Base-by-base conservation (phyloP, 2,113 vertebrate genomes). In the Reinhardtius hippoglossoides region DNA sequence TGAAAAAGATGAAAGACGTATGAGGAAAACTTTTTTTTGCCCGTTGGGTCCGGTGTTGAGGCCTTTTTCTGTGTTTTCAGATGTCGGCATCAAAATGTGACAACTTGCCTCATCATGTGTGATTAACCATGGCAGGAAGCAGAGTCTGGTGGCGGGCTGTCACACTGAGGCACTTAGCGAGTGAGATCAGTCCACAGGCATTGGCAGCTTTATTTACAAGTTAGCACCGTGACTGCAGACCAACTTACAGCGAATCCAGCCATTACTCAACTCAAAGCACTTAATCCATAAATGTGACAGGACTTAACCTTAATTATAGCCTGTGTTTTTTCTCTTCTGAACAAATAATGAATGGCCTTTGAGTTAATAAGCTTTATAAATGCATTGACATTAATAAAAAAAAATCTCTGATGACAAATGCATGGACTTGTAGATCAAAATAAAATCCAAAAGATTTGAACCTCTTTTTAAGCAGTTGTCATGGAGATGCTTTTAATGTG, bases 121-220 rank as follows among this genome's bases (percentile, higher is more conserved):
- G 77, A 87, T 83, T 73, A 67, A 62, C 27, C 54, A 37, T 77
- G 83, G 85, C 80, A 87, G 70, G 68, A 74, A 75, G 61, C 72
- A 55, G 65, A 74, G 74, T 66, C 65, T 48, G 66, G 44, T 70
- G 57, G 21, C 74, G 69, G 48, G 12, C 78, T 69, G 75, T 89
- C 72, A 40, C 31, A 52, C 57, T 44, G 24, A 77, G 54, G 61
- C 50, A 42, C 57, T 67, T 50, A 58, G 72, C 23, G 21, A 16
- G 56, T 20, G 16, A 67, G 24, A 74, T 71, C 74, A n/a, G 24
- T 55, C 69, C 48, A 71, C 20, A 63, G 55, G 26, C 65, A 2
- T 50, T 68, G 50, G 50, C 50, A 54, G 50, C 50, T n/a, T 59
- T 18, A 56, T 9, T 67, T 7, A 66, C 60, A 77, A 67, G 46